Base-by-base conservation (phyloP, 2,888 invertebrate genomes). In the Epinotia ramella region DNA sequence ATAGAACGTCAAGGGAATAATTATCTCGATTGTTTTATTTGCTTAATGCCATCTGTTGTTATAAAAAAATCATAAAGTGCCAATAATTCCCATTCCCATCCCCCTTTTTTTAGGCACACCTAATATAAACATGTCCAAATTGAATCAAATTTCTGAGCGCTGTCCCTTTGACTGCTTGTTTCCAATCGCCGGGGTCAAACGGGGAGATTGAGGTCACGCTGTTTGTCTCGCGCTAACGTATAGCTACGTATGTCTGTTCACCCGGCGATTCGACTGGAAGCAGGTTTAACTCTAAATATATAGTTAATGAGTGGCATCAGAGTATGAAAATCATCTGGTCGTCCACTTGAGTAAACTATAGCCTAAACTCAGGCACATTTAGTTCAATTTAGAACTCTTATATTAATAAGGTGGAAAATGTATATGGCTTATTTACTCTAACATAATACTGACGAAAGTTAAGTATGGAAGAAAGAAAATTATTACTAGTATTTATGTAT, bases 231-330 rank as follows among this genome's bases (percentile, higher is more conserved):
- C 12, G 56, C 16, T 67, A 67, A 40, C 13, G 67, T 56, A 33
- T 7, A 63, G 40, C 18, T 20, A 9, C 44, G 40, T 56, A n/a
- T n/a, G 20, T 68, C 68, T 16, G 18, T 57, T 20, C 40, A 20
- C 33, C 53, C 12, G 16, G 13, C 18, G 57, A 33, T 65, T 64
- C 33, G 53, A 44, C 16, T 65, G 33, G 2, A 20, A 60, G 65
- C 56, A 65, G 65, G 59, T 70, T 71, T 66, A 76, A 72, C 77
- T 79, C 66, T 77, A 79, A 78, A 76, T 83, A 87, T 88, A 89
- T 87, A 89, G 88, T 87, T 83, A 84, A 80, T 77, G 79, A 83
- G 80, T 85, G 91, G 89, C 91, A 89, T 90, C 87, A 86, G 87
- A 87, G 83, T 87, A 86, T 84, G 85, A 86, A 81, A 83, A 84